Evolutionary conservation across 64 coral and sea anemone genomes (phyloP).

Genomic region (Trachythela sp.): DNA sequence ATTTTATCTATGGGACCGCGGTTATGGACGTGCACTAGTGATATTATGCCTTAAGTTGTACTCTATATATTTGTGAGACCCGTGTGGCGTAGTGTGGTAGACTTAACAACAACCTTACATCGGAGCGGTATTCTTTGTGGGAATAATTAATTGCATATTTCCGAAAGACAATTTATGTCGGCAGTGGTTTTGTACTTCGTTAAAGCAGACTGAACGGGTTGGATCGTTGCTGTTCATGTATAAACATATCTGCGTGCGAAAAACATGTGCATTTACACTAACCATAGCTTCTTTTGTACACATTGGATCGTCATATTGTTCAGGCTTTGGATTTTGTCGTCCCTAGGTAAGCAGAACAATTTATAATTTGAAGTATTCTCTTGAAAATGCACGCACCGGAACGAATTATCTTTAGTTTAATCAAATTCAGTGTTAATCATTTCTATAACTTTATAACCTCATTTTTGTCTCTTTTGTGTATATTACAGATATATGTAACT

Average conservation of each 20-base stretch:
- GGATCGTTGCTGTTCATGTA: background rate
- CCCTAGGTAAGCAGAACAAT: background rate
- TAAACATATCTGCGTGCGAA: background rate
- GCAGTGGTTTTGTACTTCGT: background rate
- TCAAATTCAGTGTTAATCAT: background rate
- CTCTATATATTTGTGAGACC: no score
- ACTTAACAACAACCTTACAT: background rate
- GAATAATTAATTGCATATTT: background rate
- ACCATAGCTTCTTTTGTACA: background rate
- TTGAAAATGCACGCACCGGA: background rate
- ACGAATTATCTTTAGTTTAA: background rate
- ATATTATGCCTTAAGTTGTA: no score
- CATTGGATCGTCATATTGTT: background rate
- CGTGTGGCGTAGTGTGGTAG: no score
- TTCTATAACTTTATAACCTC: background rate
- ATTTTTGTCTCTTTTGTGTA: no score
- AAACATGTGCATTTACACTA: background rate
- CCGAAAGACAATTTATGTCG: background rate
- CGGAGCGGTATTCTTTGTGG: background rate
- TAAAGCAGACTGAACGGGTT: background rate
- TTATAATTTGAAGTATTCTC: constrained; percentile 6
- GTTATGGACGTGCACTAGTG: no score
- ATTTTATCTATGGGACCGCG: background rate
- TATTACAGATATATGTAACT: no score
- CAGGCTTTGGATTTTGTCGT: background rate